These are phyloP conservation scores for Rhinichthys osculus DNA, from an alignment of 2,797 vertebrate genomes.

Conservation along the genomic window DNA sequence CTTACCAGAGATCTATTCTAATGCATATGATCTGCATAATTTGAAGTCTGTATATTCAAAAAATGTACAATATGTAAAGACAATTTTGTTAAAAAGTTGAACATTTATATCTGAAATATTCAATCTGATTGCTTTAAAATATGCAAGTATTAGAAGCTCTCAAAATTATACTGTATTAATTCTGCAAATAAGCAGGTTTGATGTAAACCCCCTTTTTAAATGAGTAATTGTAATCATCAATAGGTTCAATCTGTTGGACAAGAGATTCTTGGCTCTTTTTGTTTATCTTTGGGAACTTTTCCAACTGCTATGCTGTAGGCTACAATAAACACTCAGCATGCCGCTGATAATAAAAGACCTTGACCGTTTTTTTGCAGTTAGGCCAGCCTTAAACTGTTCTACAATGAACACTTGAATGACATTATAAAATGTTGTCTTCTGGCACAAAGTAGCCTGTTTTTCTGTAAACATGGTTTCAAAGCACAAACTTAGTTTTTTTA, in stretches of 20 bases:
- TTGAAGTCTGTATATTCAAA: neutral
- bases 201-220: neutral
- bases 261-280: neutral
- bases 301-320: neutral
- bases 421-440: neutral
- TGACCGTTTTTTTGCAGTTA: neutral
- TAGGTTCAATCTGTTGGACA: neutral
- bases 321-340: neutral
- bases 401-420: conserved; percentile 23
- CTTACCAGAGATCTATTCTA: neutral
- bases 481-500: conserved; percentile 19
- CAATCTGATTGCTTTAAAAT: neutral
- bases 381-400: conserved; percentile 10
- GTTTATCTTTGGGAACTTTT: neutral
- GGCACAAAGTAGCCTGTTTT: neutral
- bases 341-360: neutral
- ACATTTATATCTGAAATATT: neutral
- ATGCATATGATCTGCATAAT: neutral
- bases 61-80: neutral
- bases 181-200: neutral
- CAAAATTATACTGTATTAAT: neutral
- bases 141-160: neutral
- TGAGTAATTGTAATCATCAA: neutral
- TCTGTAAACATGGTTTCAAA: conserved; percentile 41
- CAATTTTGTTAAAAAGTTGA: neutral